phyloP scores from a whole-genome alignment of 2,888 invertebrate species.

The Linnaemya tessellans region DNA sequence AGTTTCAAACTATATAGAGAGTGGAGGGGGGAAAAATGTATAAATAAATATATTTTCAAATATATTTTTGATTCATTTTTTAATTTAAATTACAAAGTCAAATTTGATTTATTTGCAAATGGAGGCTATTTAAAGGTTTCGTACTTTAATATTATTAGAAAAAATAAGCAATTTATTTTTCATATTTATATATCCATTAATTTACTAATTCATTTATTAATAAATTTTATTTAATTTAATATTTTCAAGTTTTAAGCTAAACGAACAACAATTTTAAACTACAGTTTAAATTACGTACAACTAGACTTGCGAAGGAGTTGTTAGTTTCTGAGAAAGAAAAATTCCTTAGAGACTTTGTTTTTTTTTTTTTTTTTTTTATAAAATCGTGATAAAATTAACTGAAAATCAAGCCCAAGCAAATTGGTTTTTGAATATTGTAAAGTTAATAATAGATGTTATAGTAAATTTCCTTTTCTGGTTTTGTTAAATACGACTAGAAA shows the following conservation, averaged over 20 bases:
- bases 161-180: constrained; percentile 56
- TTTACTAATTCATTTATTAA: constrained; percentile 38
- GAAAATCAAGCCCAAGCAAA: constrained; percentile 20
- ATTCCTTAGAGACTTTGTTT: constrained; percentile 8
- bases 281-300: constrained; percentile 53
- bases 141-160: constrained; percentile 54
- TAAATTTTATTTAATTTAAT: constrained; percentile 32
- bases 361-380: background rate
- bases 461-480: constrained; percentile 8
- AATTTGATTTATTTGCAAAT: constrained; percentile 45
- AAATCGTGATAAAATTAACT: constrained; percentile 15
- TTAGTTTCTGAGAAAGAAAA: no score
- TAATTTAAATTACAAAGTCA: constrained; percentile 50
- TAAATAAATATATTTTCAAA: constrained; percentile 33
- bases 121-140: constrained; percentile 48
- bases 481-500: constrained; percentile 70
- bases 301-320: constrained; percentile 30
- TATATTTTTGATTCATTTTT: constrained; percentile 25
- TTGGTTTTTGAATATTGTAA: constrained; percentile 11
- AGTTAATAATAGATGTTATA: constrained; percentile 26
- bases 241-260: constrained; percentile 55
- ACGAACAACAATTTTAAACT: constrained; percentile 67
- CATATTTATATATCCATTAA: constrained; percentile 37
- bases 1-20: constrained; percentile 39
- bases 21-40: constrained; percentile 5